Percentiles rank a stretch among this genome's conserved stretches.
Evolutionary conservation across 2,113 vertebrate genomes (phyloP).

Genomic region (Cacatua alba): DNA sequence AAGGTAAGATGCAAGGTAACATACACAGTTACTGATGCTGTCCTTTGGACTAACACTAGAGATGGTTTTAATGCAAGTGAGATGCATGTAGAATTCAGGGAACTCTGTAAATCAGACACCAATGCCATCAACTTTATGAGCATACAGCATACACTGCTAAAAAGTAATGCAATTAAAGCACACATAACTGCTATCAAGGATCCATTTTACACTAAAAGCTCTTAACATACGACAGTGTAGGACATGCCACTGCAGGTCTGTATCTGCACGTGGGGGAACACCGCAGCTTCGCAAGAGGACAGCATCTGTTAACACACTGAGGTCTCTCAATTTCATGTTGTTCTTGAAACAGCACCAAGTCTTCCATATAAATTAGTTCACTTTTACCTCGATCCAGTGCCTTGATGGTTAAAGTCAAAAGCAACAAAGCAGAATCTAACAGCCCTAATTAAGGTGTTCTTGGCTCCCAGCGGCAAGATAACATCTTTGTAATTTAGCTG

Average conservation of each 20-base stretch:
- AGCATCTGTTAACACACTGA: background rate
- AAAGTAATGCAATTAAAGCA: background rate
- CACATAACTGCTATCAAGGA: background rate
- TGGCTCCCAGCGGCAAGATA: conserved; percentile 40
- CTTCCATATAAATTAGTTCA: background rate
- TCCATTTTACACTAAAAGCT: background rate
- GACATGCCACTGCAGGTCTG: fast-evolving
- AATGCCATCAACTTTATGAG: background rate
- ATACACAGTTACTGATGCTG: background rate
- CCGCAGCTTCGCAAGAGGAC: background rate
- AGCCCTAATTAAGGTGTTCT: conserved; percentile 30
- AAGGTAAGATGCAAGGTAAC: background rate
- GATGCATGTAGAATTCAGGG: background rate
- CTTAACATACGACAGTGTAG: background rate
- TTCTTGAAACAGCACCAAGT: background rate
- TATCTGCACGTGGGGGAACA: background rate
- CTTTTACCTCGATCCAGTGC: conserved; percentile 10
- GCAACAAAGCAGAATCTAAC: background rate
- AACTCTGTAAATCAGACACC: background rate
- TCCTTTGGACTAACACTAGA: background rate
- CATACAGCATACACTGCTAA: fast-evolving
- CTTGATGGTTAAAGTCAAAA: conserved; percentile 38
- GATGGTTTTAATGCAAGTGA: background rate
- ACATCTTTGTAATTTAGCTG: conserved; percentile 62
- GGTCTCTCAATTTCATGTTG: background rate